These are phyloP conservation scores for Potamarius usumacintae DNA, from an alignment of 2,113 vertebrate species.

Conservation along the genomic window DNA sequence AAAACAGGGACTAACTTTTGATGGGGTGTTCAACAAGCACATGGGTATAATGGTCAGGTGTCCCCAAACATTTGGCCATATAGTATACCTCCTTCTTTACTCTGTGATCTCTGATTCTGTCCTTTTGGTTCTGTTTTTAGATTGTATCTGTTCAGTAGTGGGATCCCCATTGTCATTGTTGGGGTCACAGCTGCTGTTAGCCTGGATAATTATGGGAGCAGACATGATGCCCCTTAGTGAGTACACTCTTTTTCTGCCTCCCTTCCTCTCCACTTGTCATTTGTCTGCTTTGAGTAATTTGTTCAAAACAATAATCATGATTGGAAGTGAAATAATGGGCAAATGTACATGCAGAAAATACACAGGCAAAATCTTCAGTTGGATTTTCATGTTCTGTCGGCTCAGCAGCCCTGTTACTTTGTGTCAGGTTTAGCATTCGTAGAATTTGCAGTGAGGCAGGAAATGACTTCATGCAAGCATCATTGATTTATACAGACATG, in stretches of 20 bases:
- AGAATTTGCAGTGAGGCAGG: conserved; percentile 15
- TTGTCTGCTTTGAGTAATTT: conserved; percentile 16
- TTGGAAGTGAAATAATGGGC: not conserved
- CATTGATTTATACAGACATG: conserved; percentile 28
- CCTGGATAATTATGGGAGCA: conserved; percentile 83
- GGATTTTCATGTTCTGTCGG: not conserved
- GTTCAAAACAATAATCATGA: conserved; percentile 25
- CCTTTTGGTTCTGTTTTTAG: conserved; percentile 60
- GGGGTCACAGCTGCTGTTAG: conserved; percentile 83
- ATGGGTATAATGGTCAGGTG: not conserved
- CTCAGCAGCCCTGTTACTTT: not conserved
- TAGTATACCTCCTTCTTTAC: not conserved
- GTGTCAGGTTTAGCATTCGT: not conserved
- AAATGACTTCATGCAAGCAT: conserved; percentile 34
- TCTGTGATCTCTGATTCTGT: not conserved
- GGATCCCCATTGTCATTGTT: conserved; percentile 84
- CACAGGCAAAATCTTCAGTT: not conserved
- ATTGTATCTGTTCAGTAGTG: conserved; percentile 83
- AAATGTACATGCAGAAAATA: conserved; percentile 2
- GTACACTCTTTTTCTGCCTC: conserved; percentile 58
- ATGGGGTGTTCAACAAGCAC: not conserved
- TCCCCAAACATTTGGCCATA: not conserved
- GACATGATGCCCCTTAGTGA: conserved; percentile 80
- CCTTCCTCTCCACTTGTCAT: not conserved
- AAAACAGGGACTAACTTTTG: not conserved